phyloP scores from a whole-genome alignment of 2,888 invertebrate species.

The Oligia strigilis region DNA sequence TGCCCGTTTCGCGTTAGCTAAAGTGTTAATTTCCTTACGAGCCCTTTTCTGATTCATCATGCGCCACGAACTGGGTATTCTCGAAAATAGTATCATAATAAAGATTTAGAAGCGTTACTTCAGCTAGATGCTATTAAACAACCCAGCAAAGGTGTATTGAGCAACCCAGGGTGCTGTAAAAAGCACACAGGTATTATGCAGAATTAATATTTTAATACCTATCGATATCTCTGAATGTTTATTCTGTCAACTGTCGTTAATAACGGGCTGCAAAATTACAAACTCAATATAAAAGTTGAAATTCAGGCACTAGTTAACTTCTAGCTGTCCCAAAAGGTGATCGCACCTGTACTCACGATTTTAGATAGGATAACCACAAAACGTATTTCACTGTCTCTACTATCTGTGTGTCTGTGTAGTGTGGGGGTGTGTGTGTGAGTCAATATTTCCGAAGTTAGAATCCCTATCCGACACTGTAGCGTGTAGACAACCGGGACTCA shows the following conservation, averaged over 20 bases:
- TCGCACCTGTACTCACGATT: not conserved
- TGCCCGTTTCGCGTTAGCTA: conserved; percentile 22
- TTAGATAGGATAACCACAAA: conserved; percentile 3
- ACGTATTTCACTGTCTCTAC: not conserved
- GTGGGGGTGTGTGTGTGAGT: not conserved
- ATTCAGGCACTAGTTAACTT: not conserved
- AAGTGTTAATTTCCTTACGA: conserved; percentile 44
- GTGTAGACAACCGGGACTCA: not conserved
- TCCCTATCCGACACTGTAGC: not conserved
- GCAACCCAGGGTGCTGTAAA: not conserved
- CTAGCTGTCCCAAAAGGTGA: not conserved
- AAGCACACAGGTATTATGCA: not conserved
- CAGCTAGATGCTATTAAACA: not conserved
- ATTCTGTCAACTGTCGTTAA: not conserved
- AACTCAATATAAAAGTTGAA: not conserved
- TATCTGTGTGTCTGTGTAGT: no score
- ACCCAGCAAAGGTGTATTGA: no score
- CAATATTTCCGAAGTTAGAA: conserved; percentile 1
- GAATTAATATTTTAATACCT: not conserved
- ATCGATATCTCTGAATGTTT: not conserved
- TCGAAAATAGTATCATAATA: conserved; percentile 31
- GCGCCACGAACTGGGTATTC: conserved; percentile 2
- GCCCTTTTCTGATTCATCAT: conserved; percentile 43
- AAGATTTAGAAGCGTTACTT: conserved; percentile 21
- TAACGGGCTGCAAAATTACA: not conserved